These are phyloP conservation scores for Drosophila paracracens DNA, from an alignment of 2,888 invertebrate genomes.

Conservation along the genomic window DNA sequence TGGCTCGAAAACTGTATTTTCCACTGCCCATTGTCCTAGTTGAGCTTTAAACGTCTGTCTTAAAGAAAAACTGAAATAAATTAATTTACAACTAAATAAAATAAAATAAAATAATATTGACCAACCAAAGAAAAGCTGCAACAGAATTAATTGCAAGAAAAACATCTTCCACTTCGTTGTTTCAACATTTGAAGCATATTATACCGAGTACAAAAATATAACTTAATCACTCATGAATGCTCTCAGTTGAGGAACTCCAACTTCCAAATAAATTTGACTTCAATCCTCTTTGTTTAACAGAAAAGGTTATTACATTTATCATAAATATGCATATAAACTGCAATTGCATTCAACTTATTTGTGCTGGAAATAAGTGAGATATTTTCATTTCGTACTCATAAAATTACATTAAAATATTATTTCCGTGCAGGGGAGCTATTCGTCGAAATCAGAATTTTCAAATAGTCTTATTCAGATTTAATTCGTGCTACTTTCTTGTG, in stretches of 20 bases:
- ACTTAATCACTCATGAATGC: background rate
- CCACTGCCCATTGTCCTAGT: slow-evolving; percentile 2
- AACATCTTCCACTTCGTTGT: background rate
- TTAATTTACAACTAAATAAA: background rate
- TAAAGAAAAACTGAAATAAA: background rate
- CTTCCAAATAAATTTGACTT: background rate
- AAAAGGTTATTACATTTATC: background rate
- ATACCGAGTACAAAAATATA: background rate
- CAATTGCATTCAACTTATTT: background rate
- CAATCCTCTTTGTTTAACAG: background rate
- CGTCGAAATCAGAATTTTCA: slow-evolving; percentile 15
- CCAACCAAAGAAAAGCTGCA: background rate
- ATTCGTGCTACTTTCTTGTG: slow-evolving; percentile 32
- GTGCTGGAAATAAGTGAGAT: background rate
- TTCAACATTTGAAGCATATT: background rate
- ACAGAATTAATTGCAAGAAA: background rate
- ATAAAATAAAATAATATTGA: background rate
- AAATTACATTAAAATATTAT: slow-evolving; percentile 12
- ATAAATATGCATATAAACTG: background rate
- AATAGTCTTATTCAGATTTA: slow-evolving; percentile 16
- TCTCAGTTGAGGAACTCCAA: background rate
- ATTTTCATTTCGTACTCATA: slow-evolving; percentile 12
- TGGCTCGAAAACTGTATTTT: slow-evolving; percentile 6
- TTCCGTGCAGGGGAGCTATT: background rate
- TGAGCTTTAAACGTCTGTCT: slow-evolving; percentile 7